A percentile compares a stretch with the other conserved stretches of the same genome.
phyloP scores from a whole-genome alignment of 2,113 vertebrate species.

The Macrotis lagotis region DNA sequence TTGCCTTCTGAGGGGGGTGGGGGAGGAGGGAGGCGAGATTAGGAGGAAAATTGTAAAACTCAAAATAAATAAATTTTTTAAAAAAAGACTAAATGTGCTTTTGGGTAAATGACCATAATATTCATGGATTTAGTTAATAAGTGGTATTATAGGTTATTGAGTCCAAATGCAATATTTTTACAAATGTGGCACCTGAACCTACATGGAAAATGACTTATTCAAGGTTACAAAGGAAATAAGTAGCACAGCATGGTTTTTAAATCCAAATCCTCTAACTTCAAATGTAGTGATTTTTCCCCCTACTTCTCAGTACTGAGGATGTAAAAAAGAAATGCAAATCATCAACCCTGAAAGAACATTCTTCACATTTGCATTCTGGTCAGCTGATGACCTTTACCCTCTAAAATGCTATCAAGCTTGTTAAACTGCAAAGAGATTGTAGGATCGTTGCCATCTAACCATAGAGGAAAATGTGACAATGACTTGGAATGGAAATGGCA shows the following conservation, averaged over 20 bases:
- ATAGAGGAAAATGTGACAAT: background rate
- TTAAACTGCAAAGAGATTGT: background rate
- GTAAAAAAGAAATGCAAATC: background rate
- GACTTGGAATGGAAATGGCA: background rate
- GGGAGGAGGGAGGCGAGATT: too few relatives aligned
- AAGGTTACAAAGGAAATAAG: background rate
- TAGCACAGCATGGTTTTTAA: background rate
- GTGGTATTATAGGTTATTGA: background rate
- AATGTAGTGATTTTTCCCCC: background rate
- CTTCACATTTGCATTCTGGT: background rate
- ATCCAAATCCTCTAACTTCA: background rate
- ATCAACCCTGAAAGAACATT: background rate
- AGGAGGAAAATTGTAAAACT: too few relatives aligned
- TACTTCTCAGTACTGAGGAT: background rate
- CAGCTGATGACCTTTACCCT: background rate
- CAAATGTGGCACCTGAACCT: accelerated
- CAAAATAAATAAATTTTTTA: too few relatives aligned
- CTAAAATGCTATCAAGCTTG: background rate
- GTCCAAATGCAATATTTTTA: background rate
- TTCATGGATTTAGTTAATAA: background rate
- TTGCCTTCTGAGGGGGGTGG: too few relatives aligned
- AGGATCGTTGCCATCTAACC: background rate
- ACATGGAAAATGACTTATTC: background rate
- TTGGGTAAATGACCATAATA: background rate
- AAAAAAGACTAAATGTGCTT: background rate